Evolutionary conservation across 2,888 invertebrate species (phyloP).

Genomic region (Pyrrhosoma nymphula): DNA sequence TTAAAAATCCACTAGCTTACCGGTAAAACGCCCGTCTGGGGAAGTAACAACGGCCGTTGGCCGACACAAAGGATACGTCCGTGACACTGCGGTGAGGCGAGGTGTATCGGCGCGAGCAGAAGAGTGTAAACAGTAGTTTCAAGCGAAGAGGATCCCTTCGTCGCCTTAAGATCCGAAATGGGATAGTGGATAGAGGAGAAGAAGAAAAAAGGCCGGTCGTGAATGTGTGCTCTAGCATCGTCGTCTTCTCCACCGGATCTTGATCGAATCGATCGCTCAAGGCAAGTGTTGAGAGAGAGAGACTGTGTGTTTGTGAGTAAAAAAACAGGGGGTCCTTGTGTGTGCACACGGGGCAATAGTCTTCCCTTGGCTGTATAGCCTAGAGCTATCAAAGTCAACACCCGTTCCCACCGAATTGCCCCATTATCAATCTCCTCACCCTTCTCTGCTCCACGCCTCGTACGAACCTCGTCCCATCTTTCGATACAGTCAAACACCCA

Average conservation of each 20-base stretch:
- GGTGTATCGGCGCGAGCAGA: background rate
- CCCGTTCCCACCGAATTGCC: conserved; percentile 46
- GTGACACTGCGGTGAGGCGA: background rate
- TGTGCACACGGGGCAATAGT: conserved; percentile 31
- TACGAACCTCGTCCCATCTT: background rate
- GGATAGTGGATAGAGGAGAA: background rate
- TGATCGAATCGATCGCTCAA: conserved; percentile 7
- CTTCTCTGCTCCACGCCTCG: background rate
- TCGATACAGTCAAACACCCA: conserved; percentile 61
- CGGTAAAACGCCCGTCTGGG: background rate
- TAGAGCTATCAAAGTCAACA: conserved; percentile 39
- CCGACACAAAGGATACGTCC: background rate
- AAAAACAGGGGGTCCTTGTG: background rate
- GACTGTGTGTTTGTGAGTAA: background rate
- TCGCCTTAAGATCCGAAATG: background rate
- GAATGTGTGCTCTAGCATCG: conserved; percentile 21
- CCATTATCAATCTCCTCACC: conserved; percentile 49
- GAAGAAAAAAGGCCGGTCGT: background rate
- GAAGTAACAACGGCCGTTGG: background rate
- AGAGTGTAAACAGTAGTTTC: conserved; percentile 17
- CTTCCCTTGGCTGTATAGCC: conserved; percentile 5
- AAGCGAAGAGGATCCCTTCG: background rate
- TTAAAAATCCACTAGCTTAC: background rate
- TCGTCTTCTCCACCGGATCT: background rate
- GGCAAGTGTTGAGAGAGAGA: background rate